Evolutionary conservation across 2,113 vertebrate genomes (phyloP).

Genomic region (Picathartes gymnocephalus): DNA sequence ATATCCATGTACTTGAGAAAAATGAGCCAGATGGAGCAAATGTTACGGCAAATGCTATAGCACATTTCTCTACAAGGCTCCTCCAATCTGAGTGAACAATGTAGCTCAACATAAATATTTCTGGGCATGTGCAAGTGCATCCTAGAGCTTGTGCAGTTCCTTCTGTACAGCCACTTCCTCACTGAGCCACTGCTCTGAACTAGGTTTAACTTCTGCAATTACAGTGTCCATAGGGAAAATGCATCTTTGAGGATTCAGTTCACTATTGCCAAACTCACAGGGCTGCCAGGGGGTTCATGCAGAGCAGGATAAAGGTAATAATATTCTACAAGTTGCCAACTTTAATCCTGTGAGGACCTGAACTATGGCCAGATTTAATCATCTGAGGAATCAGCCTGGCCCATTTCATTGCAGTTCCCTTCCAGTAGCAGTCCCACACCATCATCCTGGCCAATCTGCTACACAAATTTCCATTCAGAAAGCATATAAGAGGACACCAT

Average conservation of each 20-base stretch:
- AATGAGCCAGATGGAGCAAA: not conserved
- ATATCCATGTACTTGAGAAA: not conserved
- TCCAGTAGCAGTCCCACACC: not conserved
- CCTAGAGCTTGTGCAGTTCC: not conserved
- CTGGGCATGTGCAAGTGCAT: not conserved
- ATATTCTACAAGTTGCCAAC: not conserved
- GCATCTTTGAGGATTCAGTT: not conserved
- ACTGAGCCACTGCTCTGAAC: not conserved
- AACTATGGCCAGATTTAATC: not conserved
- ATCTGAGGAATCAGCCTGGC: not conserved
- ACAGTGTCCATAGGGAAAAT: not conserved
- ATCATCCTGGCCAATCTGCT: not conserved
- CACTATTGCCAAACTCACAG: not conserved
- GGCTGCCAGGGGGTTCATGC: not conserved
- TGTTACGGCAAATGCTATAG: not conserved
- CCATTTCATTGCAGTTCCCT: not conserved
- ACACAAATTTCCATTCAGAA: not conserved
- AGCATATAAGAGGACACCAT: not conserved
- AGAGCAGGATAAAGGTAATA: not conserved
- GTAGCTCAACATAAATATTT: not conserved
- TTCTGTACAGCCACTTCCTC: not conserved
- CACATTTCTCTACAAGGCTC: not conserved
- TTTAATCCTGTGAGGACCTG: conserved; percentile 15
- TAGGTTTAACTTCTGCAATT: not conserved
- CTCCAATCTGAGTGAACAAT: not conserved